These are phyloP conservation scores for Crepidodera aurea DNA, from an alignment of 2,888 invertebrate species.

Conservation along the genomic window DNA sequence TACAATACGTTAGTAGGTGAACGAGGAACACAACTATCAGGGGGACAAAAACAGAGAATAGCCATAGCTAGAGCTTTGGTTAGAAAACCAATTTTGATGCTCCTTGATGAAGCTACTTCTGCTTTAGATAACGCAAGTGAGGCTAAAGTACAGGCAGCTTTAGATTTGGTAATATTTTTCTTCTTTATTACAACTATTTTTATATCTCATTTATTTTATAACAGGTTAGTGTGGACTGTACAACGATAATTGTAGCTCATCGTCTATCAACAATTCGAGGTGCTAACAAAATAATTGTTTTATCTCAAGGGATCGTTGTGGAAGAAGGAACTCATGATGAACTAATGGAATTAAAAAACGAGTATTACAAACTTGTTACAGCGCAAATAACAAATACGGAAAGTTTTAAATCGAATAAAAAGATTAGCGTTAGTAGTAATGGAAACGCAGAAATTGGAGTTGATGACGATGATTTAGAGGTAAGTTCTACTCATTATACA, in stretches of 20 bases:
- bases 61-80: slow-evolving; percentile 90
- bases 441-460: slow-evolving; percentile 2
- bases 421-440: slow-evolving; percentile 9
- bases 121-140: slow-evolving; percentile 90
- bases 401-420: not conserved
- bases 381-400: slow-evolving; percentile 62
- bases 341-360: slow-evolving; percentile 70
- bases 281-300: slow-evolving; percentile 77
- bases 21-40: slow-evolving; percentile 81
- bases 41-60: slow-evolving; percentile 91
- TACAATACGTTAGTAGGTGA: slow-evolving; percentile 88
- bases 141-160: slow-evolving; percentile 82
- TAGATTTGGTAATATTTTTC: slow-evolving; percentile 69
- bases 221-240: slow-evolving; percentile 76
- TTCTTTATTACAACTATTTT: not conserved
- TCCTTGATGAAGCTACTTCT: slow-evolving; percentile 89
- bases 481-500: no score
- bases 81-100: slow-evolving; percentile 78
- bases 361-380: slow-evolving; percentile 76
- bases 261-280: slow-evolving; percentile 77
- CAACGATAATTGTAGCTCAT: slow-evolving; percentile 83
- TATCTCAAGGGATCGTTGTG: slow-evolving; percentile 72
- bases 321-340: slow-evolving; percentile 77
- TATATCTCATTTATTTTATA: slow-evolving; percentile 71
- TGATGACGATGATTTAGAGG: not conserved